phyloP scores from a whole-genome alignment of 53 echinoderm and acorn worm genomes.

The Mesocentrotus franciscanus region DNA sequence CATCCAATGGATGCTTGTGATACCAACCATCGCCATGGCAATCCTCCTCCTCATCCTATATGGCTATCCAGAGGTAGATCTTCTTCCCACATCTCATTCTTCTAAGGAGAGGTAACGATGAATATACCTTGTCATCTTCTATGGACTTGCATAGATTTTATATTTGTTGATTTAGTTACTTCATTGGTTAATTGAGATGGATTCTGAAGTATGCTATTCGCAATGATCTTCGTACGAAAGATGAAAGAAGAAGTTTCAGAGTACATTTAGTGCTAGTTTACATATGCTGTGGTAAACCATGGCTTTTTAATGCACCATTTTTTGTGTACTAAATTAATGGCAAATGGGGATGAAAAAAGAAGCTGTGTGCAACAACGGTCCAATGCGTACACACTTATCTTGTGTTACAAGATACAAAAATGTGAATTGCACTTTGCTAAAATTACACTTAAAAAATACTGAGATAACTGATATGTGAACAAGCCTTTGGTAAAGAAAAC shows the following conservation, averaged over 20 bases:
- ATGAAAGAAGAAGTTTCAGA: background rate
- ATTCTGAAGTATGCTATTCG: background rate
- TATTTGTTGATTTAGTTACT: background rate
- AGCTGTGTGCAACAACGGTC: too few relatives aligned
- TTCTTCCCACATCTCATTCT: conserved; percentile 72
- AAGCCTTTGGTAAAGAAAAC: too few relatives aligned
- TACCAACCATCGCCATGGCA: conserved; percentile 80
- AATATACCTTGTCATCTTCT: background rate
- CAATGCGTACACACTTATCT: too few relatives aligned
- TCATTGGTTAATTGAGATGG: background rate
- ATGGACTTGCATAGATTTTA: background rate
- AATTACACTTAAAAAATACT: too few relatives aligned
- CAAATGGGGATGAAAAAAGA: too few relatives aligned
- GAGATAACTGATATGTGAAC: too few relatives aligned
- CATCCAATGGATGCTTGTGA: conserved; percentile 79
- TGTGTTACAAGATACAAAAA: too few relatives aligned
- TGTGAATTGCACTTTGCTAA: too few relatives aligned
- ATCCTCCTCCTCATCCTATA: conserved; percentile 78
- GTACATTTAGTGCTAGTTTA: background rate
- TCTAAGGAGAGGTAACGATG: conserved; percentile 69
- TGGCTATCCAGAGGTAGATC: conserved; percentile 83
- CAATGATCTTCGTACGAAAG: background rate
- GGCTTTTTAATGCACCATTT: too few relatives aligned
- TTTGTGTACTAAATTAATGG: too few relatives aligned
- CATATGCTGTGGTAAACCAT: too few relatives aligned